Evolutionary conservation across 2,113 vertebrate genomes (phyloP), one percentile per base, ranked within the genome.

Genomic region (Progne subis): DNA sequence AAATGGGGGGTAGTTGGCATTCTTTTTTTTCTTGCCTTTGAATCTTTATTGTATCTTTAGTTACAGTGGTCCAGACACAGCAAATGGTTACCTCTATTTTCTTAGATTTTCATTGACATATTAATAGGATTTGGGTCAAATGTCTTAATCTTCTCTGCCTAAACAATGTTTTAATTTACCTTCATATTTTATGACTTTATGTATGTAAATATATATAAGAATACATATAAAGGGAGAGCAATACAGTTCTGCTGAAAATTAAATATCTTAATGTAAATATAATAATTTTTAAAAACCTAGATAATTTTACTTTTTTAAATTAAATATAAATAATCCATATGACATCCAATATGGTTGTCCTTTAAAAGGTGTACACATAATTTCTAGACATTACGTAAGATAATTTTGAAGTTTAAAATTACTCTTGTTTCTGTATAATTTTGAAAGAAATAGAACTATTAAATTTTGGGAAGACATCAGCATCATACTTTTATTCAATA

Each of bases 251-350:
- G 9, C 6, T 80, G 25, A 81, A 81, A 77, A 93, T 18, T 24
- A 80, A 75, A 24, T 18, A 32, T 20, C 8, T 65, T 63, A 1
- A 8, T 57, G 57, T 24, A 46, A 32, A 69, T 21, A 10, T 2
- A 5, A 24, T 37, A 3, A n/a, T 64, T 63, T 26, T 8, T 37
- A 4, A 20, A 41, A 16, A n/a, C 8, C 6, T 4, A 18, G 0
- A 29, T 2, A 2, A 34, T 41, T 79, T 34, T 11, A 23, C 1
- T 41, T 23, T 75, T 69, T 19, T 26, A 2, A 8, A 26, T 64
- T 65, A 50, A 81, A 60, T 3, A 17, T 14, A 57, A 80, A 41
- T 55, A 55, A 31, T 43, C 3, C 18, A 13, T 64, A 34, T 34
- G 12, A 0, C 4, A 32, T n/a, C 14, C 41, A 34, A 91, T 39